phyloP scores from a whole-genome alignment of 64 coral and sea anemone genomes.

The Trachythela sp. region DNA sequence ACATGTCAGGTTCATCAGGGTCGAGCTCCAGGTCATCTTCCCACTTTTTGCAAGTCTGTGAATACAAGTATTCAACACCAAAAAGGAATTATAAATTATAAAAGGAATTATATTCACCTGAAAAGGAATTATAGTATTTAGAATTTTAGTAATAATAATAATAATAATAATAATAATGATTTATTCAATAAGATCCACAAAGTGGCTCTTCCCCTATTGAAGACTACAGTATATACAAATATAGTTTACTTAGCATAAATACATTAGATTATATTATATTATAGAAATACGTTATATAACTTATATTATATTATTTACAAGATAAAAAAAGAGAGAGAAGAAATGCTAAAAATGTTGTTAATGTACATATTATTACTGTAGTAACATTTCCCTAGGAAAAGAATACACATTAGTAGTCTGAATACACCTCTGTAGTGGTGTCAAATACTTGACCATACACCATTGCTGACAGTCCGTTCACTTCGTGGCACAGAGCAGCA shows the following conservation, averaged over 20 bases:
- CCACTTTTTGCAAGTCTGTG: conserved; percentile 31
- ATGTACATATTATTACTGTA: not conserved
- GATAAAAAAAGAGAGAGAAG: no score
- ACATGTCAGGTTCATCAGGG: not conserved
- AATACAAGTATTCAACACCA: conserved; percentile 52
- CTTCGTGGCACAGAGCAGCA: not conserved
- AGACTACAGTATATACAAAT: no score
- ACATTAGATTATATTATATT: no score
- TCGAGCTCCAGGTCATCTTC: not conserved
- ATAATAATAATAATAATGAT: not conserved
- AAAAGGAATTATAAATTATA: no score
- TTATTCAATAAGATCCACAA: no score
- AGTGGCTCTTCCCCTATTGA: no score
- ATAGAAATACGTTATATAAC: no score
- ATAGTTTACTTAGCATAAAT: no score
- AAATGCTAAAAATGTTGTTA: not conserved
- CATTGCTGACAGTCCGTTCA: not conserved
- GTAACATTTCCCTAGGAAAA: no score
- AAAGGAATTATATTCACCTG: conserved; percentile 38
- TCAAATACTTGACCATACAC: not conserved
- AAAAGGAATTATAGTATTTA: not conserved
- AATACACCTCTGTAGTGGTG: not conserved
- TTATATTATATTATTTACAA: no score
- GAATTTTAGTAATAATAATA: not conserved
- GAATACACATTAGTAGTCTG: not conserved